Conservation (phyloP, 2,797 vertebrate genomes). For the Esox masquinongy region DNA sequence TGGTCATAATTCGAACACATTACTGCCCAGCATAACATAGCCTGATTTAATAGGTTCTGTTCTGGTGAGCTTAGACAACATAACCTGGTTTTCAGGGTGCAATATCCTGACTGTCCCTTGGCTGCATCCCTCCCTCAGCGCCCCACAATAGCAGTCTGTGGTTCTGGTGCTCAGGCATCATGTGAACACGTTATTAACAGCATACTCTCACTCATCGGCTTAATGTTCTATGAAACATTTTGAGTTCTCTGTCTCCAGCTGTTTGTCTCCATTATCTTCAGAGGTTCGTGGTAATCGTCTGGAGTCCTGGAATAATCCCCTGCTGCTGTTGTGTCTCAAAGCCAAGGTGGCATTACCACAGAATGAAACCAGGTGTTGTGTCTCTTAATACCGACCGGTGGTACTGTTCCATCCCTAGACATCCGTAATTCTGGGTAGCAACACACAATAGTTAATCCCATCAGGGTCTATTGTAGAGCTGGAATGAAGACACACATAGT, state of each 20-base stretch:
- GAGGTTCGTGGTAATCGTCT: background rate
- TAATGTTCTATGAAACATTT: background rate
- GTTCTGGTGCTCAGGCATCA: background rate
- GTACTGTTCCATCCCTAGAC: slow-evolving; percentile 58
- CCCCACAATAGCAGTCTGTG: background rate
- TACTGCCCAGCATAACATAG: background rate
- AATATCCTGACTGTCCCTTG: background rate
- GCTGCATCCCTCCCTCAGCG: background rate
- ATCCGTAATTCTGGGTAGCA: slow-evolving; percentile 72
- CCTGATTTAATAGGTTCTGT: slow-evolving; percentile 17
- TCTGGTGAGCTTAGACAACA: slow-evolving; percentile 29
- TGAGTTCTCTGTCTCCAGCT: background rate
- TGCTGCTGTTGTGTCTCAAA: background rate
- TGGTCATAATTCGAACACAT: no score
- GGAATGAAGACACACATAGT: slow-evolving; percentile 66
- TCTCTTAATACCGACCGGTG: slow-evolving; percentile 43
- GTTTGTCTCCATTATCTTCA: background rate
- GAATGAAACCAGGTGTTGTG: slow-evolving; percentile 38
- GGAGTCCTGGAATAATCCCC: background rate
- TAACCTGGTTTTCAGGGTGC: slow-evolving; percentile 1
- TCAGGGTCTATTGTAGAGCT: slow-evolving; percentile 67
- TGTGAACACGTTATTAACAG: background rate
- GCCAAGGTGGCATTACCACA: slow-evolving; percentile 26
- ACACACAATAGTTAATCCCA: slow-evolving; percentile 71
- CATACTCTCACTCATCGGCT: background rate